Evolutionary conservation across 1,140 invertebrate species (phyloP), one percentile per base, ranked within the genome.

Genomic region (Drosophila oshimai): DNA sequence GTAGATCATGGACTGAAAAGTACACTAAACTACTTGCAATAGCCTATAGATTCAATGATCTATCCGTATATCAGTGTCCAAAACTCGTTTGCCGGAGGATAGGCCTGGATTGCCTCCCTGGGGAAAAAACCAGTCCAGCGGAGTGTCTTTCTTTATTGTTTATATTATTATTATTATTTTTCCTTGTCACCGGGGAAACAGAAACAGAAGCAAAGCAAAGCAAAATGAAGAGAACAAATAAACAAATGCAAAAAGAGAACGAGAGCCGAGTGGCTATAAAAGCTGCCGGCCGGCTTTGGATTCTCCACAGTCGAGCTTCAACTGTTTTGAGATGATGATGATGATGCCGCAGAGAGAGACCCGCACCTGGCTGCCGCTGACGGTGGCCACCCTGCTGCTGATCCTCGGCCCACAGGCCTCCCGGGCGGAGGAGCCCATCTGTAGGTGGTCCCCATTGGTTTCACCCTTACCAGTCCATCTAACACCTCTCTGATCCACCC

Each of bases 381-480:
- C 65, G 41, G 46, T 61, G 49, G 62, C 64, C 6, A 17, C n/a
- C 3, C 13, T 64, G 1, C 39, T 62, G 6, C 20, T 60, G 12
- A 12, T 28, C 15, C 10, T 57, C 1, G 20, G 7, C 10, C 20
- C 37, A 10, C 20, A 44, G 6, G 9, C 9, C 3, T 12, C 41
- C 18, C 28, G 3, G 7, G 80, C 75, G 0, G 81, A 86, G 47
- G 80, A 86, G 31, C 80, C 81, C 9, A 87, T 87, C 18, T 86
- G 80, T 86, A 76, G 54, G 80, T 18, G 3, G n/a, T 1, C 7
- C 13, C 9, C 4, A 7, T 4, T 94, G 6, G 4, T 2, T 15
- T 0, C 2, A n/a, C n/a, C n/a, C n/a, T n/a, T n/a, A n/a, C 10
- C 6, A 7, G 1, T 9, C 10, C 1, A 22, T 17, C 5, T 17